Conservation (phyloP, 2,113 vertebrate genomes). For the Gobiocypris rarus region DNA sequence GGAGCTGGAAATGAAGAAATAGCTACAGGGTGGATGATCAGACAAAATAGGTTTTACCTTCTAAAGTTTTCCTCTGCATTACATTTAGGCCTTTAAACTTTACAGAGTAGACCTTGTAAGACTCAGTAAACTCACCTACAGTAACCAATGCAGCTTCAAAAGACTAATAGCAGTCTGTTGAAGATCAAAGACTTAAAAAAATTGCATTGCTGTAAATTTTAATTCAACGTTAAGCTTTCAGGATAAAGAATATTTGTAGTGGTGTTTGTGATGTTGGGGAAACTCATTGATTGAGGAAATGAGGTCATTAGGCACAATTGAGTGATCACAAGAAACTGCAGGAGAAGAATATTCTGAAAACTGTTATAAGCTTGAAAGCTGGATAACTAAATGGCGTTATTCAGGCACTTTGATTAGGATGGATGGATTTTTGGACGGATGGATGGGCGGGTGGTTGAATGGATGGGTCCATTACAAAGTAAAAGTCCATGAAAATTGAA, state of each 20-base stretch:
- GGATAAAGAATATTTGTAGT: neutral
- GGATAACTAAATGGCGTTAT: neutral
- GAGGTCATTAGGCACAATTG: neutral
- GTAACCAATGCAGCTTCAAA: too few species aligned
- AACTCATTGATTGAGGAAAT: neutral
- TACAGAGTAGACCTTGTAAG: neutral
- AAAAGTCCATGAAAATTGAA: too few species aligned
- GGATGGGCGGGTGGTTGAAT: too few species aligned
- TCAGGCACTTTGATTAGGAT: neutral
- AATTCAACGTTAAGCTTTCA: neutral
- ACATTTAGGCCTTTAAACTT: neutral
- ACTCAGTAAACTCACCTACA: neutral
- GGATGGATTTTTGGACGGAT: too few species aligned
- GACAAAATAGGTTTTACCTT: neutral
- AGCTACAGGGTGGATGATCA: constrained; percentile 21
- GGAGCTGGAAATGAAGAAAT: constrained; percentile 59
- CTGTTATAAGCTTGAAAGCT: neutral
- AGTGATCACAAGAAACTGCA: neutral
- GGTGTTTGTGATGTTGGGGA: neutral
- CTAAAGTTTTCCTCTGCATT: neutral
- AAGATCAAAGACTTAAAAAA: neutral
- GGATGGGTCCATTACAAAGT: too few species aligned
- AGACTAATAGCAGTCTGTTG: neutral
- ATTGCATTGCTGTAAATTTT: neutral
- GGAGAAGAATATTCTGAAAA: neutral